Conservation (phyloP, 2,113 vertebrate species). For the Puma concolor region DNA sequence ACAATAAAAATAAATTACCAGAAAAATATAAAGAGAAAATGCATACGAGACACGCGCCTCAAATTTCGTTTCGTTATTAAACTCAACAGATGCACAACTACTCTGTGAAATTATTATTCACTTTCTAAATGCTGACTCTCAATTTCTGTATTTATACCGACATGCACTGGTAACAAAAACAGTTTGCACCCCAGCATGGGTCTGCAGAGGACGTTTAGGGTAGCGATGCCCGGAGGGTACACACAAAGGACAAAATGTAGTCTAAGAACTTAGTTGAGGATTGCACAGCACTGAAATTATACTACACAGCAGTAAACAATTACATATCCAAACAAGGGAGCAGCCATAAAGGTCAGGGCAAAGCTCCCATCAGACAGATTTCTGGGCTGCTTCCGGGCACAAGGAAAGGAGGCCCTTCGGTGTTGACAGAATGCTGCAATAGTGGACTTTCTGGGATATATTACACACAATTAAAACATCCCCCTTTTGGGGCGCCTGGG, state of each 20-base stretch:
- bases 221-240: neutral
- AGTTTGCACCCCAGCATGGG: neutral
- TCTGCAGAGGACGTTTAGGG: neutral
- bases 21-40: neutral
- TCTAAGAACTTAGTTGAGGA: neutral
- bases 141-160: neutral
- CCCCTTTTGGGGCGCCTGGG: neutral
- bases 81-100: neutral
- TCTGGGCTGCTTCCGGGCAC: neutral
- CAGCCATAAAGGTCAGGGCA: neutral
- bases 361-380: neutral
- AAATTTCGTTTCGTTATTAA: neutral
- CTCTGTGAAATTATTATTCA: neutral
- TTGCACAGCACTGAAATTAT: neutral
- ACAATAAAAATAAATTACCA: neutral
- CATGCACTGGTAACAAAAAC: neutral
- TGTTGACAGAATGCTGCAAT: neutral
- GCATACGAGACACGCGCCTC: neutral
- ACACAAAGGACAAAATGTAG: neutral
- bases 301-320: too few relatives aligned
- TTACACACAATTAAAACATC: neutral
- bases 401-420: neutral
- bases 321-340: neutral
- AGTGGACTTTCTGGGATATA: neutral
- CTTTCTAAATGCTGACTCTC: conserved; percentile 9